Evolutionary conservation across 2,888 invertebrate species (phyloP), one percentile per base, ranked within the genome.

Genomic region (Resseliella maxima): DNA sequence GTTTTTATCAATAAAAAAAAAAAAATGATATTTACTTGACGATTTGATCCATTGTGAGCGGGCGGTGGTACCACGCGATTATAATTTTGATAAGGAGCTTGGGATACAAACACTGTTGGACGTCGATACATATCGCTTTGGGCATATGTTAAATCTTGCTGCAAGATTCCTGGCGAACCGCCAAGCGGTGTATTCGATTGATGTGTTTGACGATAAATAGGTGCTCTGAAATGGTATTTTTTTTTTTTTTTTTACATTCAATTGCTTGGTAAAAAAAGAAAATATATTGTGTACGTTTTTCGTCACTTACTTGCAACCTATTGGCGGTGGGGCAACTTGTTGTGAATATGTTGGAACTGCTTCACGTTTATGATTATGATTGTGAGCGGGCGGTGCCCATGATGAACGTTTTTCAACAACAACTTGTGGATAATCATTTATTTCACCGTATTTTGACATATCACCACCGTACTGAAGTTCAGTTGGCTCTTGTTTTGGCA

Each of bases 71-170:
- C 91, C 83, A 91, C 91, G 15, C 91, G 90, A 88, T 91, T 91
- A 86, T 89, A 90, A 54, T 90, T 90, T 86, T 91, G 91, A 64
- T 91, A 91, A 46, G 91, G 91, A 85, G 91, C 90, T 88, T 91
- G 91, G 0, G 95, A 94, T 81, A 95, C 94, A 90, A 95, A 95
- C 85, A 95, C 95, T 83, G 94, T 93, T 85, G 93, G 93, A 24
- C 93, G 92, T 88, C 94, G 93, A 91, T 94, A 95, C 88, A 94
- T 91, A 86, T 93, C 92, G 89, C 94, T 90, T 87, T 91, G 91
- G 36, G 90, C 89, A 87, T 91, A 91, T 72, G 91, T 90, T 85
- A 91, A 91, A 54, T 90, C 90, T 87, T 91, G 90, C 87, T 91
- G 88, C 87, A 91, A 88, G 87, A 90, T 89, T 24, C 86, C 90